phyloP scores from a whole-genome alignment of 2,888 invertebrate genomes.

The Eilema caniola region DNA sequence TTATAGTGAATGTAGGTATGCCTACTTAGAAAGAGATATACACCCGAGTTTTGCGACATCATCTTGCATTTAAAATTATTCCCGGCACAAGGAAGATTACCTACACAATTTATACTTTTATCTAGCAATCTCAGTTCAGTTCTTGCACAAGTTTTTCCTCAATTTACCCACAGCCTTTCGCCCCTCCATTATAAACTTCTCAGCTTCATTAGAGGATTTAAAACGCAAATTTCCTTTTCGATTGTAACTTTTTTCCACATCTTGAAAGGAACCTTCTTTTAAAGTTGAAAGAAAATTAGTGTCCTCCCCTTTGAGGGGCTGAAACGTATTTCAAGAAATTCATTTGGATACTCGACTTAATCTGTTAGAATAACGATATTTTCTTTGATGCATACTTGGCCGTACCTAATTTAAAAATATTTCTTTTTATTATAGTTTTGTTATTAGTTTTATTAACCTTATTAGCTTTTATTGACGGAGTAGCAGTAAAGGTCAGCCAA shows the following conservation, averaged over 20 bases:
- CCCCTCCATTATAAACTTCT: slow-evolving; percentile 86
- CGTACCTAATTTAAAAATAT: slow-evolving; percentile 26
- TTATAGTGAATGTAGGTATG: too few species aligned
- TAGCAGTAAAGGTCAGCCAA: too few species aligned
- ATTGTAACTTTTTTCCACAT: slow-evolving; percentile 86
- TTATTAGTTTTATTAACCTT: too few species aligned
- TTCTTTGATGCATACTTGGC: slow-evolving; percentile 55
- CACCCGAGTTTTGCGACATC: not conserved
- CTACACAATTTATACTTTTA: slow-evolving; percentile 29
- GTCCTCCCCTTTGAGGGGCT: slow-evolving; percentile 83
- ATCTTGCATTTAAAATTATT: slow-evolving; percentile 9
- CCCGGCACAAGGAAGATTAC: slow-evolving; percentile 16
- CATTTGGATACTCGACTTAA: slow-evolving; percentile 77
- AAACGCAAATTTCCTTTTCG: slow-evolving; percentile 87
- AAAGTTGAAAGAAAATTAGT: slow-evolving; percentile 85
- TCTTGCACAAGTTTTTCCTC: slow-evolving; percentile 72
- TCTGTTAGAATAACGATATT: slow-evolving; percentile 81
- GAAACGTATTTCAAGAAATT: slow-evolving; percentile 80
- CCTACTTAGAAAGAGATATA: not conserved
- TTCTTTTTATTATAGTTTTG: slow-evolving; percentile 10
- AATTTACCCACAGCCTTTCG: slow-evolving; percentile 83
- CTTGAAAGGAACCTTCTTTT: slow-evolving; percentile 86
- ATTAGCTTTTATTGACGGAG: too few species aligned
- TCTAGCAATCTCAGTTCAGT: slow-evolving; percentile 33
- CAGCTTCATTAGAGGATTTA: slow-evolving; percentile 87